Percentiles rank a stretch among this genome's conserved stretches.
Evolutionary conservation across 2,888 invertebrate species (phyloP).

Genomic region (Sminthurides aquaticus): DNA sequence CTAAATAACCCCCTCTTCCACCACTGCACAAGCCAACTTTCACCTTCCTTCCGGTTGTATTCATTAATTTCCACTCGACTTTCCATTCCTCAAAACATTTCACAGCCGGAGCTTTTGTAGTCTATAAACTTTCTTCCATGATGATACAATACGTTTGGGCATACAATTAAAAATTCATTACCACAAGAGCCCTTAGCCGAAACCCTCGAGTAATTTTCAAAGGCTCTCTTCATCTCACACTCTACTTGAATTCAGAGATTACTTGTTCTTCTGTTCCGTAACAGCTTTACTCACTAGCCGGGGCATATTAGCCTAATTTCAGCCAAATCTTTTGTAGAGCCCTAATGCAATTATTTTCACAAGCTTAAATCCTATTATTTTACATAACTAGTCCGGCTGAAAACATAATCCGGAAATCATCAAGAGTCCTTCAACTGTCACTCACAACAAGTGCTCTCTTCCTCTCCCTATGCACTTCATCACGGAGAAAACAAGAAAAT

Average conservation of each 20-base stretch:
- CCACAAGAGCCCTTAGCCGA: neutral
- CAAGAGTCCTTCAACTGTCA: conserved; percentile 3
- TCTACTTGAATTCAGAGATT: neutral
- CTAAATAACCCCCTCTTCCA: too few relatives aligned
- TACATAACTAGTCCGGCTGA: neutral
- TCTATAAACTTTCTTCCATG: too few relatives aligned
- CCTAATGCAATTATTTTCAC: neutral
- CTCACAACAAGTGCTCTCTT: neutral
- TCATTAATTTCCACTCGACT: too few relatives aligned
- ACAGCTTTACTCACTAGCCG: neutral
- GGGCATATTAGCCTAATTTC: too few relatives aligned
- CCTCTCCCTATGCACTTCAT: too few relatives aligned
- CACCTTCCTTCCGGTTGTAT: too few relatives aligned
- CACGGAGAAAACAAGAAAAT: too few relatives aligned
- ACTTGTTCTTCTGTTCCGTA: neutral
- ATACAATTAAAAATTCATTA: conserved; percentile 7
- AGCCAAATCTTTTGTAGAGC: too few relatives aligned
- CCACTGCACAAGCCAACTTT: too few relatives aligned
- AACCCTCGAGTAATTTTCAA: neutral
- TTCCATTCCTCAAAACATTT: too few relatives aligned
- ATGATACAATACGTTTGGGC: too few relatives aligned
- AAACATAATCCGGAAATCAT: neutral
- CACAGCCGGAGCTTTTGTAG: too few relatives aligned
- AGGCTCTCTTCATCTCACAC: neutral
- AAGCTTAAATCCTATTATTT: conserved; percentile 1